Evolutionary conservation across 2,113 vertebrate species (phyloP), one percentile per base, ranked within the genome.

Genomic region (Pongo pygmaeus): DNA sequence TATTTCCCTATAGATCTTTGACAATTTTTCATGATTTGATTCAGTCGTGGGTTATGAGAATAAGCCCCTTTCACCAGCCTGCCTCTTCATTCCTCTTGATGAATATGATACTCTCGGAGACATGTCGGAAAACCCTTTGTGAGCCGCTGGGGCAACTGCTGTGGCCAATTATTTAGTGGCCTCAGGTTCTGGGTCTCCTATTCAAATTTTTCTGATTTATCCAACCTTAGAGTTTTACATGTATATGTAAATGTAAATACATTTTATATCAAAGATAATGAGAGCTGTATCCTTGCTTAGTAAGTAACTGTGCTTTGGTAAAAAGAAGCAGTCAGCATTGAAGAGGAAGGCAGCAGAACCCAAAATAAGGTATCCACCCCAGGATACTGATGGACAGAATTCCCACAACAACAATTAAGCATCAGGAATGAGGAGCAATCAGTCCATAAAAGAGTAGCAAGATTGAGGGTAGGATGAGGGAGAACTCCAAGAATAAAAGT

Each of bases 1-100:
- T 96, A 92, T 92, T 95, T 96, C 84, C 93, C 94, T 75, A 25
- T 2, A 91, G 96, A 59, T 77, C 57, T 95, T 20, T 93, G 78
- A 84, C 43, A 25, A 59, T 84, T 67, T 87, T 91, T 90, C 80
- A 95, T 81, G 87, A 89, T 83, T 84, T 84, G 70, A 72, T 84
- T 74, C 69, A 90, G 13, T 10, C 79, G 38, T 64, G 30, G 72
- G 43, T 87, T 67, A 61, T 93, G 83, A 89, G 79, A 48, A 92
- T 35, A 43, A 84, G 40, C 32, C 13, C 25, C 11, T 69, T 80
- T 75, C n/a, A 38, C 48, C 10, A 13, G 11, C 13, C 55, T 64
- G 14, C 23, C 23, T 94, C n/a, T 64, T 84, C 7, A 6, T 72
- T 80, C 22, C 55, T 89, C 25, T 72, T 50, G 43, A 69, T 78